Evolutionary conservation across 1,140 invertebrate genomes (phyloP), one percentile per base, ranked within the genome.

Genomic region (Aethina tumida): DNA sequence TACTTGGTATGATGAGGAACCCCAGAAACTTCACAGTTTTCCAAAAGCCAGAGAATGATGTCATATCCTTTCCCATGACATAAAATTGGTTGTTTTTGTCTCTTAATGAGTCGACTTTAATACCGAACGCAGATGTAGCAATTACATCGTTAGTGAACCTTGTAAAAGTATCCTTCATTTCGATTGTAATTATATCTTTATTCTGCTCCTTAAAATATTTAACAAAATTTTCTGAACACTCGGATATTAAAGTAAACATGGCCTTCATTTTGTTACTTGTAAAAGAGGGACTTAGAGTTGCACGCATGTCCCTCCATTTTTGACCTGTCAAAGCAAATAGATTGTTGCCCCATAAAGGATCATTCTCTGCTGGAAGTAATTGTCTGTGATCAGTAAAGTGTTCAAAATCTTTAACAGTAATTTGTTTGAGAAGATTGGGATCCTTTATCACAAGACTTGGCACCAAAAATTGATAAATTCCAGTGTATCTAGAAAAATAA

Each of bases 71-170:
- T 7, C 65, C 70, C 47, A 63, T 60, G 35, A 44, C 25, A 30
- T 67, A 74, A 47, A 69, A 68, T 28, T 63, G 43, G 42, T 70
- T 68, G 3, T 72, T 48, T 0, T 55, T 55, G 2, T 74, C 60
- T 12, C 55, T 57, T n/a, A 69, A 58, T 0, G 72, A 71, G 39
- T 75, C 63, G 1, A 71, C 60, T 43, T 70, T 64, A 3, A 73
- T 47, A 0, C 71, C 71, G 46, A 73, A 74, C 9, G 64, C 68
- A 3, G 56, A 59, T 0, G 59, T 60, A 0, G 68, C 69, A 13
- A 73, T 71, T 5, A 77, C 70, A 45, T 77, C 74, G 19, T 68
- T 74, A 0, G 73, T 67, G 37, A 68, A 77, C 4, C 68, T 62
- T 21, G 29, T 35, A 2, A 37, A 35, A 21, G 38, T 40, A 25